Percentiles rank a stretch among this genome's conserved stretches.
Evolutionary conservation across 2,797 vertebrate genomes (phyloP).

Genomic region (Micrastur ruficollis): DNA sequence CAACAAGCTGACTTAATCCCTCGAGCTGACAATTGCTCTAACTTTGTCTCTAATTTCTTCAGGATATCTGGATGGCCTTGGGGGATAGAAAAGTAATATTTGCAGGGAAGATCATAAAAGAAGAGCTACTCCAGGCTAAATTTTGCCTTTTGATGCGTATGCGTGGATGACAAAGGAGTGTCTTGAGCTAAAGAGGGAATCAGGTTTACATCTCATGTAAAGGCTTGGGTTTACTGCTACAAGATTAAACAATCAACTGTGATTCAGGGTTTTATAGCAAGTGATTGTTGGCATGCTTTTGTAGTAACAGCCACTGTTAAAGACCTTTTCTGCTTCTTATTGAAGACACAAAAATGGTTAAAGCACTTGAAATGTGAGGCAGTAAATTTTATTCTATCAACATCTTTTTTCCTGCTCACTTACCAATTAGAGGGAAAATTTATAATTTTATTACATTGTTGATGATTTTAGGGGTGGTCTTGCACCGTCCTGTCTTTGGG

Average conservation of each 20-base stretch:
- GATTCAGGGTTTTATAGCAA: background rate
- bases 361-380: background rate
- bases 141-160: background rate
- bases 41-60: conserved; percentile 19
- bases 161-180: background rate
- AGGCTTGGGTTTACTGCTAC: background rate
- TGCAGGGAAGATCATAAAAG: background rate
- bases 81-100: conserved; percentile 16
- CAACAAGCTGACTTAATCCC: background rate
- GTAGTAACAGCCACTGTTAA: background rate
- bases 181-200: background rate
- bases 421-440: background rate
- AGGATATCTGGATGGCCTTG: background rate
- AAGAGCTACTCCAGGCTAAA: background rate
- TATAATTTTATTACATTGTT: background rate
- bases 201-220: background rate
- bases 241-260: background rate
- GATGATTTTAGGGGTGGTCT: background rate
- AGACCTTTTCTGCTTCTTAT: background rate
- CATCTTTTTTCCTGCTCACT: background rate
- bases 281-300: background rate
- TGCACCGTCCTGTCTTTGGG: background rate
- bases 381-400: background rate
- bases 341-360: background rate
- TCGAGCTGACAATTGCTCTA: background rate